Evolutionary conservation across 2,888 invertebrate genomes (phyloP).

Genomic region (Cataglyphis altisquamis): DNA sequence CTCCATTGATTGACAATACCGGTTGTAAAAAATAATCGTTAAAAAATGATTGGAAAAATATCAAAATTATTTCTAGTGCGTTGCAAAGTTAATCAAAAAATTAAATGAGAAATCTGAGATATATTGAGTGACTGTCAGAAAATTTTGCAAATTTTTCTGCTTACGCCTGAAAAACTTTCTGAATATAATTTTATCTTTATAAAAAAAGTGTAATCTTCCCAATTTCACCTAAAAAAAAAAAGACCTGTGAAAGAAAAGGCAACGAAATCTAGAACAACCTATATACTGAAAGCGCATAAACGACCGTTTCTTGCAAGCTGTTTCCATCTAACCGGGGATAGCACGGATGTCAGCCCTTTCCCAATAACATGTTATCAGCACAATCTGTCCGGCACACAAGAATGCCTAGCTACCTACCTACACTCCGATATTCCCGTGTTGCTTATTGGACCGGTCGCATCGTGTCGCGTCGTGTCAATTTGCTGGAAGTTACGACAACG

Average conservation of each 20-base stretch:
- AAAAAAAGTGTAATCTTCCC: not conserved
- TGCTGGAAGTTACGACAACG: slow-evolving; percentile 62
- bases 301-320: slow-evolving; percentile 30
- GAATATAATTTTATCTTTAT: not conserved
- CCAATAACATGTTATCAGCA: slow-evolving; percentile 54
- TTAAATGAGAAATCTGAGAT: not conserved
- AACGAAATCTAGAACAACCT: not conserved
- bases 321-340: not conserved
- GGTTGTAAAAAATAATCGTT: not conserved
- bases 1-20: not conserved
- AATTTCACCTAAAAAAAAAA: not conserved
- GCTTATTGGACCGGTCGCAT: slow-evolving; percentile 37
- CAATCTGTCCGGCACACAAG: slow-evolving; percentile 45
- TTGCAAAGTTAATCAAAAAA: not conserved
- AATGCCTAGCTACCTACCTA: slow-evolving; percentile 20
- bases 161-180: not conserved
- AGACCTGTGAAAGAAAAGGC: not conserved
- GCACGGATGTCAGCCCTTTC: slow-evolving; percentile 23
- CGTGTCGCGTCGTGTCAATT: slow-evolving; percentile 59
- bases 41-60: not conserved
- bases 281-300: slow-evolving; percentile 25
- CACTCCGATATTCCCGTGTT: slow-evolving; percentile 27
- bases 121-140: not conserved
- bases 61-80: not conserved
- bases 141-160: not conserved